These are phyloP conservation scores for Chamaetylas fuelleborni DNA, from an alignment of 2,113 vertebrate genomes.

Conservation along the genomic window DNA sequence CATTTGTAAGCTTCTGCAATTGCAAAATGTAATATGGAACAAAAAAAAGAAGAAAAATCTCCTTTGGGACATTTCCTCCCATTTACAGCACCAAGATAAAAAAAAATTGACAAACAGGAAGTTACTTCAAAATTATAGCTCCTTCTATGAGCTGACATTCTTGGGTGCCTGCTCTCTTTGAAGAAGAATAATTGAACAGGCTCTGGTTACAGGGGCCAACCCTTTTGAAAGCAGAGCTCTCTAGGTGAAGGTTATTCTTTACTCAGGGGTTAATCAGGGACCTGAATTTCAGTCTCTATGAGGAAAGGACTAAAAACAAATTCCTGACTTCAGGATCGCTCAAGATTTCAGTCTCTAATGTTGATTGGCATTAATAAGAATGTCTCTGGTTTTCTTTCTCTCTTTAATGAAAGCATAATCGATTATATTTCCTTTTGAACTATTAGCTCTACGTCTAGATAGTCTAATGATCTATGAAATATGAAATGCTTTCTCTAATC, in stretches of 20 bases:
- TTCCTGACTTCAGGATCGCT: slow-evolving; percentile 74
- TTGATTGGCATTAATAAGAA: slow-evolving; percentile 69
- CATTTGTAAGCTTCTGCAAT: slow-evolving; percentile 3
- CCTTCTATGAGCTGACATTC: slow-evolving; percentile 85
- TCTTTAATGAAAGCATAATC: not conserved
- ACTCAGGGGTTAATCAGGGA: slow-evolving; percentile 84
- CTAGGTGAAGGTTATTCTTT: slow-evolving; percentile 80
- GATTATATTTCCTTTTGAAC: not conserved
- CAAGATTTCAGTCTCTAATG: slow-evolving; percentile 72
- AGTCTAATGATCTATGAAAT: not conserved
- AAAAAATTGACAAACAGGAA: slow-evolving; percentile 70
- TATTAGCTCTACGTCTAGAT: not conserved
- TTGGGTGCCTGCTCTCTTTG: slow-evolving; percentile 80
- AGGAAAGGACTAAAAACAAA: slow-evolving; percentile 73
- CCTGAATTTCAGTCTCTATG: slow-evolving; percentile 81
- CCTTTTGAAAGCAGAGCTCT: slow-evolving; percentile 81
- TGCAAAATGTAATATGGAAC: not conserved
- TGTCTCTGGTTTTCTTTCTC: slow-evolving; percentile 57
- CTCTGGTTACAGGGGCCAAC: slow-evolving; percentile 82
- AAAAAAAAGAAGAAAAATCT: not conserved
- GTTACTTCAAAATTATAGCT: slow-evolving; percentile 68
- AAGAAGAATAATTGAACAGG: slow-evolving; percentile 81
- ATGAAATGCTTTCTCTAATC: not conserved
- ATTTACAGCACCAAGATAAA: not conserved
- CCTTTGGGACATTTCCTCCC: not conserved